Percentiles rank a stretch among this genome's conserved stretches.
phyloP scores from a whole-genome alignment of 2,113 vertebrate genomes.

The Plecturocebus donacophilus region DNA sequence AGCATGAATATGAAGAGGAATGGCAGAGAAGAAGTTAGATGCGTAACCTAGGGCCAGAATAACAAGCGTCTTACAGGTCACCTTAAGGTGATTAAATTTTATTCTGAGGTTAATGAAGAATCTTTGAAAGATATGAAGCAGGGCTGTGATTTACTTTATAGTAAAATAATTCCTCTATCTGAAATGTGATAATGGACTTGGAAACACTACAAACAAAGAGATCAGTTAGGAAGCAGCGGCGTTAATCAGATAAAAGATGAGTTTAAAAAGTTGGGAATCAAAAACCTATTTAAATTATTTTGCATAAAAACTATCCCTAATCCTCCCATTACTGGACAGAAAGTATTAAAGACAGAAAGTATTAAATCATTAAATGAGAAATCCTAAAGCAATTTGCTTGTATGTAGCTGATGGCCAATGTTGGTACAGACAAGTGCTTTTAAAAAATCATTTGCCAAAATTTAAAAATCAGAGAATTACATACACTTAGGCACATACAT shows the following conservation, averaged over 20 bases:
- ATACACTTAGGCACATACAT: neutral
- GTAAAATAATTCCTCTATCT: neutral
- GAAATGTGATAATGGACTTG: neutral
- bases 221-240: neutral
- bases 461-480: neutral
- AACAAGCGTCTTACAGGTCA: neutral
- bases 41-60: neutral
- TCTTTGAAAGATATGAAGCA: neutral
- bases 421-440: neutral
- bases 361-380: neutral
- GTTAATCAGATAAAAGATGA: neutral
- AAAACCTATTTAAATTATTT: neutral
- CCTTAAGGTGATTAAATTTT: constrained; percentile 1
- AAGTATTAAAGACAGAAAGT: neutral
- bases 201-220: neutral
- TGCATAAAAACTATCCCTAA: neutral
- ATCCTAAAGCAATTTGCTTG: neutral
- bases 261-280: neutral
- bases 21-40: neutral
- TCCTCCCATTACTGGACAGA: neutral
- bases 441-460: neutral
- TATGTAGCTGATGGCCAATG: neutral
- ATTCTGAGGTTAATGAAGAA: constrained; percentile 13
- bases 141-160: constrained; percentile 2
- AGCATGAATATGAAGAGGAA: neutral